A percentile compares a stretch with the other conserved stretches of the same genome.
These are phyloP conservation scores for Arothron firmamentum DNA, from an alignment of 2,113 vertebrate genomes.

Conservation along the genomic window DNA sequence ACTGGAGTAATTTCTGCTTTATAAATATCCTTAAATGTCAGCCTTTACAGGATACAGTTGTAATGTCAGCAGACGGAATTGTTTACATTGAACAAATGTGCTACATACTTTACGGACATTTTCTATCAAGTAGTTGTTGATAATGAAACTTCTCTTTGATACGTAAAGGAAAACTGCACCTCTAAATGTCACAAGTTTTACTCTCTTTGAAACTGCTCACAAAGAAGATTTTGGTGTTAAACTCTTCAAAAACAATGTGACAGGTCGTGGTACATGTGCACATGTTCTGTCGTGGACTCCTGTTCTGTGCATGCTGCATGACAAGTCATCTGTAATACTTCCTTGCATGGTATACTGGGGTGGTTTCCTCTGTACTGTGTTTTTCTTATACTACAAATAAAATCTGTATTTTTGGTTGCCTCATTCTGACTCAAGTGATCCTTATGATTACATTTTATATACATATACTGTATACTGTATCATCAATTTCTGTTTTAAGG, in stretches of 20 bases:
- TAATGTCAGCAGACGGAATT: constrained; percentile 25
- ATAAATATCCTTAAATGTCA: constrained; percentile 6
- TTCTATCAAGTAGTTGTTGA: constrained; percentile 54
- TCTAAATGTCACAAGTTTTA: constrained; percentile 20
- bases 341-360: constrained; percentile 67
- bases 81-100: constrained; percentile 61
- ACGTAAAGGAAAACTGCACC: constrained; percentile 21
- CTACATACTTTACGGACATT: constrained; percentile 50
- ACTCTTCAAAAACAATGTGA: constrained; percentile 17
- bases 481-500: too few relatives aligned
- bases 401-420: constrained; percentile 62
- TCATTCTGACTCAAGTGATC: not conserved
- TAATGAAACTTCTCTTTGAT: constrained; percentile 49
- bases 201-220: constrained; percentile 18
- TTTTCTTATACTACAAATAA: constrained; percentile 65
- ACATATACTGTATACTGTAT: too few relatives aligned
- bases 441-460: too few relatives aligned
- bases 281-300: constrained; percentile 56
- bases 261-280: constrained; percentile 51
- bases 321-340: constrained; percentile 65
- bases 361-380: constrained; percentile 59
- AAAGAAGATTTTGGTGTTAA: constrained; percentile 38
- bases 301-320: constrained; percentile 75
- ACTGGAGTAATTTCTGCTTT: too few relatives aligned
- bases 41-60: constrained; percentile 4